A percentile compares a stretch with the other conserved stretches of the same genome.
These are phyloP conservation scores for Psilopogon haemacephalus DNA, from an alignment of 2,113 vertebrate genomes.

Conservation along the genomic window DNA sequence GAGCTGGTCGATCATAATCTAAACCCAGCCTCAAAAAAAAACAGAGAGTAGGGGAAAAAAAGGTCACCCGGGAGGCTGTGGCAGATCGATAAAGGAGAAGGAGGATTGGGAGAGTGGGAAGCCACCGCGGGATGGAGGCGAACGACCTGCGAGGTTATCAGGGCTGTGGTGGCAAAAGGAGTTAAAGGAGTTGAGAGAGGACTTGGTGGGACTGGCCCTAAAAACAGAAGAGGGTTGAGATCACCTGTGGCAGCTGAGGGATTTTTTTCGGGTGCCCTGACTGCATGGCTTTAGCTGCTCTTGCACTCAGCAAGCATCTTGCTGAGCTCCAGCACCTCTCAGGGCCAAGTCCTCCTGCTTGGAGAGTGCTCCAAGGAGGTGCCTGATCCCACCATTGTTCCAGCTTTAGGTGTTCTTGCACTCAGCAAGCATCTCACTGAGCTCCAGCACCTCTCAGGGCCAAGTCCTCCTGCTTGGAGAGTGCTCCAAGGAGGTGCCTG, in stretches of 20 bases:
- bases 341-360: rapidly evolving
- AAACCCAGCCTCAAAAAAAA: background rate
- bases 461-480: background rate
- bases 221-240: background rate
- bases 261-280: background rate
- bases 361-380: background rate
- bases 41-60: background rate
- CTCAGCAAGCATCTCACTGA: too few species aligned
- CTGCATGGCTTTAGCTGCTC: background rate
- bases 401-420: too few species aligned
- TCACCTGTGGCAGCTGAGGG: rapidly evolving
- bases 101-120: background rate
- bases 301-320: background rate
- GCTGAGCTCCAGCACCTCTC: background rate
- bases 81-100: background rate
- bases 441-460: background rate
- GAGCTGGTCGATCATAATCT: background rate
- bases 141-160: background rate
- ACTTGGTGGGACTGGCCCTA: background rate
- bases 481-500: background rate
- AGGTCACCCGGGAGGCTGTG: background rate
- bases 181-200: background rate
- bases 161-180: background rate
- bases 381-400: rapidly evolving
- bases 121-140: background rate